Evolutionary conservation across 2,888 invertebrate species (phyloP), one percentile per base, ranked within the genome.

Genomic region (Amphipyra tragopoginis): DNA sequence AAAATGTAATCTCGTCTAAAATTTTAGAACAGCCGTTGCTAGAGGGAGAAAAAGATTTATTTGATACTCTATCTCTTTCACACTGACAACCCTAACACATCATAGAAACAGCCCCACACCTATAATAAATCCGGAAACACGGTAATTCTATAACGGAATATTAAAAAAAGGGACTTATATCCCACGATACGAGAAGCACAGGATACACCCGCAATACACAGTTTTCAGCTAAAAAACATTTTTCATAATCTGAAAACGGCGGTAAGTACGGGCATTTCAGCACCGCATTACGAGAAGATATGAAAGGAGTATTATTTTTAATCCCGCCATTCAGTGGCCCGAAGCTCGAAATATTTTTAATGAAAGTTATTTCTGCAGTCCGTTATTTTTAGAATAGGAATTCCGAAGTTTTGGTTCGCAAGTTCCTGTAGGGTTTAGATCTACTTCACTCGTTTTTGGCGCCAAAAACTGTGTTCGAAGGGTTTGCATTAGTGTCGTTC

Each of bases 241-340:
- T 85, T 82, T 86, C 85, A 85, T 86, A 86, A 84, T 80, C 80
- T 81, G 70, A 63, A 78, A 78, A 79, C 75, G 76, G 75, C 69
- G 73, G 75, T 71, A 75, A 77, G 77, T 75, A 77, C 74, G 74
- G 58, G 48, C 77, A 75, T 75, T 80, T 77, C 73, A 78, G 65
- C 69, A 58, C 73, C 63, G 76, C 77, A 76, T 79, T 77, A 76
- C 77, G 65, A 55, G 58, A 51, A 73, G 77, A 77, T 80, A 80
- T 82, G 77, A 82, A 80, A 79, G 72, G 70, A 72, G 80, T 77
- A 82, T 80, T 78, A 80, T 83, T 83, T 83, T 81, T 83, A 83
- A 82, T 81, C 79, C 77, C 60, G 59, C 71, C 78, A 78, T 80
- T 81, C 80, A 76, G 66, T 48, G 43, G 72, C 70, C 63, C 68